Evolutionary conservation across 2,888 invertebrate species (phyloP), one percentile per base, ranked within the genome.

Genomic region (Autographa gamma): DNA sequence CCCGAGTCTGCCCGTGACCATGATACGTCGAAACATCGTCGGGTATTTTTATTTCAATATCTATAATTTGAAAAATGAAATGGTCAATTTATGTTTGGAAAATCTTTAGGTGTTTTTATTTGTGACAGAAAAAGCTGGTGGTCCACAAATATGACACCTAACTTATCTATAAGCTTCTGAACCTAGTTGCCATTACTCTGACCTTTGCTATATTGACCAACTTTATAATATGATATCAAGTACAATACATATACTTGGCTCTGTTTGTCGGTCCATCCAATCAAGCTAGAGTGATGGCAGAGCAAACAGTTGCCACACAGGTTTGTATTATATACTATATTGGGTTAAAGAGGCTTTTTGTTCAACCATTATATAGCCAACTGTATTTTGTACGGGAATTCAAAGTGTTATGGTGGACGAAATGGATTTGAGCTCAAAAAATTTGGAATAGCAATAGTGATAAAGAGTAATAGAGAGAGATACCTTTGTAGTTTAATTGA

Each of bases 201-300:
- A 48, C 48, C 48, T 48, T 48, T 48, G 48, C 16, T 16, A n/a
- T n/a, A 48, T n/a, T n/a, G n/a, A 48, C 6, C 48, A 16, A 48
- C 5, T n/a, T 48, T 48, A 48, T 48, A 48, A 48, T n/a, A 48
- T 54, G 54, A 9, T 9, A 1, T 19, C 2, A 52, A 18, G 54
- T 54, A 54, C 19, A 13, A 19, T 54, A 19, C 19, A 64, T 68
- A 70, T 65, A 82, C 48, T n/a, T 60, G 56, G 69, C 66, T 68
- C 48, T 85, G 81, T 86, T 86, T 87, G 87, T 79, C 74, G 63
- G 66, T 60, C 81, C 83, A 81, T 84, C 78, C 85, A 88, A 89
- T 89, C 87, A 85, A 80, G 74, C 86, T 88, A 87, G 88, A 83
- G 77, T 74, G 86, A 82, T 82, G 70, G 84, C 63, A 64, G 7